Evolutionary conservation across 2,888 invertebrate genomes (phyloP).

Genomic region (Oxycera nigricornis): DNA sequence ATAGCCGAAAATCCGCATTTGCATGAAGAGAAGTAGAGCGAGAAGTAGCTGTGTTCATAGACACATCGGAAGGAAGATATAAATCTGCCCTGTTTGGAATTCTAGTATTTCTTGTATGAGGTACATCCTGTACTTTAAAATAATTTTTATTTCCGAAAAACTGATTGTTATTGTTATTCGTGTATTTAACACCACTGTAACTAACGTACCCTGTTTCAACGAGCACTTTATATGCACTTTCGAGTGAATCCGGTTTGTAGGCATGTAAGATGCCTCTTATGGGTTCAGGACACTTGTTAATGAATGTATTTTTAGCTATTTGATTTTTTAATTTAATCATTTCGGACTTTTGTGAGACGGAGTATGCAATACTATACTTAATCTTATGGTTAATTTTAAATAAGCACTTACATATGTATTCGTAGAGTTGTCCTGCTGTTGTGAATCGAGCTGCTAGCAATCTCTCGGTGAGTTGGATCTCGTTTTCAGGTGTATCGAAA

Average conservation of each 20-base stretch:
- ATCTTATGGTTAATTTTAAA: conserved; percentile 4
- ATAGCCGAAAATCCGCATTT: conserved; percentile 10
- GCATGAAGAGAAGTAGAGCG: not conserved
- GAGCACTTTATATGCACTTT: not conserved
- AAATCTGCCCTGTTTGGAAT: not conserved
- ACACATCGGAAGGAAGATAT: no score
- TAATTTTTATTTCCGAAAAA: not conserved
- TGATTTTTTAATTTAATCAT: not conserved
- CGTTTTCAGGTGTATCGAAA: not conserved
- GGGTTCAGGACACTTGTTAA: conserved; percentile 5
- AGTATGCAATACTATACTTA: not conserved
- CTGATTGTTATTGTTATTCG: not conserved
- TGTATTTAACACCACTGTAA: not conserved
- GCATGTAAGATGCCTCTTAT: conserved; percentile 5
- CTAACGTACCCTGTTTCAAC: not conserved
- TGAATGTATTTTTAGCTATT: conserved; percentile 3
- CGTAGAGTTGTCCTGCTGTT: not conserved
- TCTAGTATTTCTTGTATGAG: not conserved
- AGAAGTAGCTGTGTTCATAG: no score
- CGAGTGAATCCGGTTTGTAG: conserved; percentile 1
- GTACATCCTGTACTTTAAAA: not conserved
- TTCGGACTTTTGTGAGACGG: not conserved
- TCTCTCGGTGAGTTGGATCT: not conserved
- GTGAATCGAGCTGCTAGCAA: not conserved
- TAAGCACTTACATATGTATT: not conserved